Conservation (phyloP, 2,888 invertebrate genomes). For the Phrixothrix hirtus region DNA sequence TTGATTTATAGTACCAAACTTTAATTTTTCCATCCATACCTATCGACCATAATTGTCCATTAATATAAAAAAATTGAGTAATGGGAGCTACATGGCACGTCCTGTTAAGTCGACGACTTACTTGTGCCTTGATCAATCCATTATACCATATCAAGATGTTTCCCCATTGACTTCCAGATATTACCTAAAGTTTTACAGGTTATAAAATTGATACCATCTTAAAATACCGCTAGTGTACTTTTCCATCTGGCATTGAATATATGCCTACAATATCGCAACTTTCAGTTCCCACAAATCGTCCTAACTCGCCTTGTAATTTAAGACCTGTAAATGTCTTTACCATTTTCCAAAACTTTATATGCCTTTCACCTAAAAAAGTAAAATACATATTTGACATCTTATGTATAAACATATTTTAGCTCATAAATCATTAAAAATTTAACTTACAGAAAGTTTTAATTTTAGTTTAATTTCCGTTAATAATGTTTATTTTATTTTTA, state of each 20-base stretch:
- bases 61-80: conserved; percentile 60
- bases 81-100: conserved; percentile 78
- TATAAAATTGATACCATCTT: not conserved
- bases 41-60: conserved; percentile 55
- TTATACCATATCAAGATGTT: conserved; percentile 91
- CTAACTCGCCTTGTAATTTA: conserved; percentile 84
- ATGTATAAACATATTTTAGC: too few species aligned
- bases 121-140: conserved; percentile 83
- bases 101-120: conserved; percentile 70
- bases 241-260: conserved; percentile 85
- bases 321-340: conserved; percentile 87
- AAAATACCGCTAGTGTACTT: conserved; percentile 60
- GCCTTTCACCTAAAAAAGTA: conserved; percentile 63
- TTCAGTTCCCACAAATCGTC: conserved; percentile 89
- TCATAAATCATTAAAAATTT: too few species aligned
- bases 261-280: conserved; percentile 86
- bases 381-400: too few species aligned
- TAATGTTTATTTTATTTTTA: too few species aligned
- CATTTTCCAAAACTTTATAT: conserved; percentile 94
- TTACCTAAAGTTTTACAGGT: conserved; percentile 3
- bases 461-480: too few species aligned
- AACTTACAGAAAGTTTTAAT: too few species aligned
- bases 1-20: conserved; percentile 89
- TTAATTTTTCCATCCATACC: conserved; percentile 77
- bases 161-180: conserved; percentile 90